These are phyloP conservation scores for Sebastes itinus DNA, from an alignment of 2,797 vertebrate species.

Conservation along the genomic window DNA sequence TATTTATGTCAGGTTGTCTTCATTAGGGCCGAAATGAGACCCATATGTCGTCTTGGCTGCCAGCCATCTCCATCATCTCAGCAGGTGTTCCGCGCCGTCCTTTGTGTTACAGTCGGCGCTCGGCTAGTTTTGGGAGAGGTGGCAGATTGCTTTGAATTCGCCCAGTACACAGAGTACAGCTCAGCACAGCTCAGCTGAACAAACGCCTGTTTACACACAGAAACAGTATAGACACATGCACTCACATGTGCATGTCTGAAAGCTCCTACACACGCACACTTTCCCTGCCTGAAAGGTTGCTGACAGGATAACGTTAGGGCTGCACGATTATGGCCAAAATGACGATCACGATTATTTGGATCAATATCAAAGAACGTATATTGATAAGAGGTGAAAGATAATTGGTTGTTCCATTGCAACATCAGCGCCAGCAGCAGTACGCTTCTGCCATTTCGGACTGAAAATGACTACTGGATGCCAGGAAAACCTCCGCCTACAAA, in stretches of 20 bases:
- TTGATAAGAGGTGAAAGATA: too few species aligned
- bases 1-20: constrained; percentile 77
- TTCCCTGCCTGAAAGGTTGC: constrained; percentile 2
- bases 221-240: background rate
- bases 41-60: constrained; percentile 76
- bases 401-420: too few species aligned
- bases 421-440: too few species aligned
- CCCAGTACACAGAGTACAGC: constrained; percentile 25
- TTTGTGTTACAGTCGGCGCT: constrained; percentile 71
- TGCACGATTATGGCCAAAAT: too few species aligned
- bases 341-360: too few species aligned
- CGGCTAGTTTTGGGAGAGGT: constrained; percentile 55
- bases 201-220: constrained; percentile 14
- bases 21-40: constrained; percentile 72
- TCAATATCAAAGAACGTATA: too few species aligned
- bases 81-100: constrained; percentile 71
- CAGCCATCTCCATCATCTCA: constrained; percentile 72
- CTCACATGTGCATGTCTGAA: background rate
- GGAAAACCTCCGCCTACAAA: too few species aligned
- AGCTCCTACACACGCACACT: background rate
- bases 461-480: too few species aligned
- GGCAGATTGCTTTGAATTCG: constrained; percentile 63
- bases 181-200: constrained; percentile 42
- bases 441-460: too few species aligned
- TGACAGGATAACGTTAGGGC: constrained; percentile 10